Percentiles rank a stretch among this genome's conserved stretches.
Conservation (phyloP, 2,888 invertebrate species). For the Lithophane ornitopus region DNA sequence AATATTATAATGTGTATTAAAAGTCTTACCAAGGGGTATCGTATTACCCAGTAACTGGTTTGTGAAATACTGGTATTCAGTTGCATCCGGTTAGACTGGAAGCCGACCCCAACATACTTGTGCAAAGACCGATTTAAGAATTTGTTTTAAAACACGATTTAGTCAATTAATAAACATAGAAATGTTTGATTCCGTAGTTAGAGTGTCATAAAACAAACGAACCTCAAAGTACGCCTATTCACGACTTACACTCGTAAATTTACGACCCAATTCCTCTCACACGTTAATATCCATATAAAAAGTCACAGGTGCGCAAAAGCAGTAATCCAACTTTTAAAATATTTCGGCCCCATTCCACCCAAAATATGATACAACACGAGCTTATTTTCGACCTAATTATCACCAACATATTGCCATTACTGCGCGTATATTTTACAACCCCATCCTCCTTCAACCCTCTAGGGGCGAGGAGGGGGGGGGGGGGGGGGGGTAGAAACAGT, state of each 20-base stretch:
- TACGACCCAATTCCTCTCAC: conserved; percentile 24
- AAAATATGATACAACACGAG: conserved; percentile 58
- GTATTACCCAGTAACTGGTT: no score
- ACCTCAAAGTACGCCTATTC: not conserved
- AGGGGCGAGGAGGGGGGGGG: not conserved
- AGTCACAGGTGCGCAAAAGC: conserved; percentile 56
- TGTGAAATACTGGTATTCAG: no score
- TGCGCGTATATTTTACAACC: conserved; percentile 65
- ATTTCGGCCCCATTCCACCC: conserved; percentile 43
- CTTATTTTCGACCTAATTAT: conserved; percentile 68
- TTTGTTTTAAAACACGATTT: conserved; percentile 1
- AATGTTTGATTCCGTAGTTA: not conserved
- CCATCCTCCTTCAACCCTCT: conserved; percentile 27
- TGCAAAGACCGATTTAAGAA: not conserved
- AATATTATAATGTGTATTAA: no score
- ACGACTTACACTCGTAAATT: conserved; percentile 21
- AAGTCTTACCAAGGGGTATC: no score
- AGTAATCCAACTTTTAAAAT: conserved; percentile 59
- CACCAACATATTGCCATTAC: conserved; percentile 68
- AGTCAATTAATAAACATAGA: not conserved
- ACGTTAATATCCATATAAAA: conserved; percentile 53
- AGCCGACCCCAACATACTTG: no score
- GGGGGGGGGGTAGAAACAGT: conserved; percentile 51
- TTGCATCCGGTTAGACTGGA: no score
- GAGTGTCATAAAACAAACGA: conserved; percentile 1